A percentile compares a stretch with the other conserved stretches of the same genome.
phyloP scores from a whole-genome alignment of 2,113 vertebrate genomes.

The Craseonycteris thonglongyai region DNA sequence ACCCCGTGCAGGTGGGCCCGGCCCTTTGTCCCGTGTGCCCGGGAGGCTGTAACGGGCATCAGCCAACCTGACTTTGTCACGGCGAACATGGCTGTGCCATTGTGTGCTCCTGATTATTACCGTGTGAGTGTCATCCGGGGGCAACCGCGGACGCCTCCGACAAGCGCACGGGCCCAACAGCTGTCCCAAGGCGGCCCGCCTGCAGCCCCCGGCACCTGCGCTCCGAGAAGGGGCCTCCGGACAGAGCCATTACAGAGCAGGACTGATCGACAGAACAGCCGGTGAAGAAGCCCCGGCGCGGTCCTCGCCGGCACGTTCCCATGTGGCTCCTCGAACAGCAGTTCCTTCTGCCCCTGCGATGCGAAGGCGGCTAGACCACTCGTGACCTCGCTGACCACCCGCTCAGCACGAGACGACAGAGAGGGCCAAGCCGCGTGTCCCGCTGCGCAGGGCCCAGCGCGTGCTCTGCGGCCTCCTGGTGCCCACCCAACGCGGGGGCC shows the following conservation, averaged over 20 bases:
- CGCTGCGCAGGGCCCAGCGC: no score
- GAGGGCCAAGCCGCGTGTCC: background rate
- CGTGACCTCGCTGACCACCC: slow-evolving; percentile 46
- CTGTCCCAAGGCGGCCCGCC: slow-evolving; percentile 76
- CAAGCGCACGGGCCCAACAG: slow-evolving; percentile 77
- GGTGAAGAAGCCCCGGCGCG: slow-evolving; percentile 61
- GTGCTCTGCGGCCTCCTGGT: no score
- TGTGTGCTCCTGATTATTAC: slow-evolving; percentile 82
- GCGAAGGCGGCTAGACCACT: slow-evolving; percentile 11
- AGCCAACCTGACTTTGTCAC: slow-evolving; percentile 81
- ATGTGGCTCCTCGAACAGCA: slow-evolving; percentile 53
- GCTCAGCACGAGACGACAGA: slow-evolving; percentile 14
- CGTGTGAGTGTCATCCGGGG: slow-evolving; percentile 80
- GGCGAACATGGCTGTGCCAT: slow-evolving; percentile 78
- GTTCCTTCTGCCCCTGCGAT: slow-evolving; percentile 65
- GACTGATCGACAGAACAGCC: slow-evolving; percentile 76
- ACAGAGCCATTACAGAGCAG: slow-evolving; percentile 78
- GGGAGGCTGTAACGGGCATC: slow-evolving; percentile 81
- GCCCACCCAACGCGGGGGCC: no score
- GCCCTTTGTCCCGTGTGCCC: slow-evolving; percentile 78
- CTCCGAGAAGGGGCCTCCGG: slow-evolving; percentile 73
- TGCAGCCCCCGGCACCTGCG: slow-evolving; percentile 76
- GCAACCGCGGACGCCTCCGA: slow-evolving; percentile 78
- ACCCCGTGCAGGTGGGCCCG: slow-evolving; percentile 73
- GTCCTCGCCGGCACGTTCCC: slow-evolving; percentile 54